Conservation (phyloP, 2,797 vertebrate species). For the Menidia menidia region DNA sequence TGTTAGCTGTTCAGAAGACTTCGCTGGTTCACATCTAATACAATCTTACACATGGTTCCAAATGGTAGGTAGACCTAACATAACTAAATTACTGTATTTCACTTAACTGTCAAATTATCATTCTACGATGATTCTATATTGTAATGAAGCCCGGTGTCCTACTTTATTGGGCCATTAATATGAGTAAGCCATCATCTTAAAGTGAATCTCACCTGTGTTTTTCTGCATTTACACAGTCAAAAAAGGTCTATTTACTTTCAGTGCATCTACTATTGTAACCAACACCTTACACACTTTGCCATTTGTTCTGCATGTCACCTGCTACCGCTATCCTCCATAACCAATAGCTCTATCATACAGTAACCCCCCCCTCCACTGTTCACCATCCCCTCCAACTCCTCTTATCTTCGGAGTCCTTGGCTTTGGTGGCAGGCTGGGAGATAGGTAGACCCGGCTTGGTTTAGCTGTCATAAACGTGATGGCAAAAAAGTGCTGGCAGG, state of each 20-base stretch:
- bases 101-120: neutral
- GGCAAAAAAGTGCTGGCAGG: constrained; percentile 47
- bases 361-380: constrained; percentile 16
- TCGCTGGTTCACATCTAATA: neutral
- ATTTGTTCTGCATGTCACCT: constrained; percentile 21
- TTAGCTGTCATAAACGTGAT: constrained; percentile 65
- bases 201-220: neutral
- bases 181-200: neutral
- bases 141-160: neutral
- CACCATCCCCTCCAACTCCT: constrained; percentile 15
- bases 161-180: neutral
- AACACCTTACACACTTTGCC: neutral
- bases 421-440: constrained; percentile 46
- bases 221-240: neutral
- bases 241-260: constrained; percentile 8
- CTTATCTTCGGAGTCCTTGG: constrained; percentile 48
- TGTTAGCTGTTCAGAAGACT: too few relatives aligned
- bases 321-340: constrained; percentile 10
- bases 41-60: neutral
- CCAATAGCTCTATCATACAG: constrained; percentile 5
- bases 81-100: too few relatives aligned
- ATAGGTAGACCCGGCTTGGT: constrained; percentile 37
- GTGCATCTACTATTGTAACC: neutral
- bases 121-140: neutral
- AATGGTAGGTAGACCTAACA: neutral